Evolutionary conservation across 2,888 invertebrate species (phyloP).

Genomic region (Scaptodrosophila latifasciaeformis): DNA sequence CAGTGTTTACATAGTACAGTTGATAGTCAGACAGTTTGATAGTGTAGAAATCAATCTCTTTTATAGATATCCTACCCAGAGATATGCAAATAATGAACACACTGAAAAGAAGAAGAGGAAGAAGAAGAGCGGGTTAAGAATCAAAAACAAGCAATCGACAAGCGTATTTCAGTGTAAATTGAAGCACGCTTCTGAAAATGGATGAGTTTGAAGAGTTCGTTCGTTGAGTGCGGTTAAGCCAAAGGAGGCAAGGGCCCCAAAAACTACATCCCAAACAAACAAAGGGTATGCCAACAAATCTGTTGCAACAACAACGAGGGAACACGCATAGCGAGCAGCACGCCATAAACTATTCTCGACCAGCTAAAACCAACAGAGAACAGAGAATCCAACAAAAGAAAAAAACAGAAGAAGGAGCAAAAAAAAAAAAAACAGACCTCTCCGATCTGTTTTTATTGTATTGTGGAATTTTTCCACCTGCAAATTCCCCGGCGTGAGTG

Average conservation of each 20-base stretch:
- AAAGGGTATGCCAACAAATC: constrained; percentile 57
- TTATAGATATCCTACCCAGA: constrained; percentile 19
- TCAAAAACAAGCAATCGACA: constrained; percentile 56
- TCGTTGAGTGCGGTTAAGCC: constrained; percentile 54
- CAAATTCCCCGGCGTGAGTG: background rate
- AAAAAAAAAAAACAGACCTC: too few relatives aligned
- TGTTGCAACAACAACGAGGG: constrained; percentile 44
- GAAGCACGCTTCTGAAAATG: constrained; percentile 63
- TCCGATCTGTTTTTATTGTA: too few relatives aligned
- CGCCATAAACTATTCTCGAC: constrained; percentile 58
- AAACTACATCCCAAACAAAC: constrained; percentile 31
- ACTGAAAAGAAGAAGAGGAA: constrained; percentile 33
- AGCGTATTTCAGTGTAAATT: constrained; percentile 55
- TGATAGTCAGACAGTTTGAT: constrained; percentile 8
- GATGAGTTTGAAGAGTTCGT: too few relatives aligned
- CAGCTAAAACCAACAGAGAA: background rate
- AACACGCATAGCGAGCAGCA: constrained; percentile 50
- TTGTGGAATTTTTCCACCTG: too few relatives aligned
- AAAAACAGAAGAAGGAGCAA: too few relatives aligned
- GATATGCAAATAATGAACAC: constrained; percentile 4
- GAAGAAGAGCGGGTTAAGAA: too few relatives aligned
- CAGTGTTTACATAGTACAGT: constrained; percentile 16
- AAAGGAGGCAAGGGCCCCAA: constrained; percentile 19
- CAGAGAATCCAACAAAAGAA: background rate
- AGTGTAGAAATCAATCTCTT: constrained; percentile 37